Evolutionary conservation across 2,888 invertebrate genomes (phyloP), one percentile per base, ranked within the genome.

Genomic region (Brachyptera risi): DNA sequence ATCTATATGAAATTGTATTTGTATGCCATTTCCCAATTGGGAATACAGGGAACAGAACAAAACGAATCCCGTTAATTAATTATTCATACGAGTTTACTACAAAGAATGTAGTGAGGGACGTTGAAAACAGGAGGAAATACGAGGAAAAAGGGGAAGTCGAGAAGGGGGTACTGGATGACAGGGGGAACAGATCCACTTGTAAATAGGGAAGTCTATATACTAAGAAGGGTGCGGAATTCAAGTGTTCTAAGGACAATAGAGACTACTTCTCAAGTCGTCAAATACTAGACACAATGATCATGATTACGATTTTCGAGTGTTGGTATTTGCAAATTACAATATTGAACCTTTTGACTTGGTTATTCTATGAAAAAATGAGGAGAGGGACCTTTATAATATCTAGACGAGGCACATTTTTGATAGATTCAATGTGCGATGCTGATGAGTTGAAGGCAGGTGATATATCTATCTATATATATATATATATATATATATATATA

Each of bases 11-110:
- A 24, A 51, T 31, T 2, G 50, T 51, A 17, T 51, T 15, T 51
- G 27, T 19, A 9, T 24, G 23, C 47, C 54, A 54, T 1, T 54
- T 54, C 37, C 31, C 54, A 54, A 21, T 37, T 19, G 54, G 54
- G 35, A 54, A 54, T 54, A 37, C 13, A 35, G 51, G 35, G 51
- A 47, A 47, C n/a, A 21, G 51, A 51, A 26, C 19, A 35, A 58
- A 44, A 40, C 49, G 58, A 35, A 58, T 47, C 35, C 15, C 35
- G 57, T 37, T 47, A 47, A 58, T 58, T 58, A 58, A 58, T 50
- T 58, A 58, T 58, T 47, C 58, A 58, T 35, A 58, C 58, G 27
- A n/a, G n/a, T n/a, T n/a, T 35, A 35, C 44, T 35, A 58, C 58
- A 58, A 58, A 58, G 58, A 49, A 49, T 37, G 58, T n/a, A n/a